Evolutionary conservation across 1,140 invertebrate species (phyloP), one percentile per base, ranked within the genome.

Genomic region (Drosophila lacteicornis): DNA sequence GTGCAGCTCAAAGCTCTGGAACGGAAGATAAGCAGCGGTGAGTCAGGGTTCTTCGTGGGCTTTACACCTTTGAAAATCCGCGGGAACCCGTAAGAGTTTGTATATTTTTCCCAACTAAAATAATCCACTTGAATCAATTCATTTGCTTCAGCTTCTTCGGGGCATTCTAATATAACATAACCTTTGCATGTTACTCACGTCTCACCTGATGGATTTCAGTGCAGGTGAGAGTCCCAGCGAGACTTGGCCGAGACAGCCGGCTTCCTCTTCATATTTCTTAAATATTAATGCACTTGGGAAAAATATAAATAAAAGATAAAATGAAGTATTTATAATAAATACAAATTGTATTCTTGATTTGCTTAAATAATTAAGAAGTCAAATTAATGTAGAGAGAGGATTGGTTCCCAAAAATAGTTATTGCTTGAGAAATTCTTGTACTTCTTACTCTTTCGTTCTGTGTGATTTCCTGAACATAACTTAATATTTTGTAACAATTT

Each of bases 101-200:
- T 13, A 53, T 15, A 19, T 6, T 51, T 60, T 51, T 50, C 13
- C 12, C 9, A 38, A 15, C 17, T 22, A 3, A 19, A 13, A 22
- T 13, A 38, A 22, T 12, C 13, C 19, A 7, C 6, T 58, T 30
- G 12, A 27, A 25, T 19, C 22, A 45, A 42, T 33, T 3, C 13
- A 7, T 46, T 27, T 38, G 58, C n/a, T 30, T 47, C 1, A 15
- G 13, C 7, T 38, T 49, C 6, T 19, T n/a, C 12, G 47, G 4
- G 22, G 5, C 1, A 12, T 9, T 60, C 33, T 17, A 42, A 59
- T 47, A 59, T 63, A 38, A 36, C 19, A 2, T 30, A 47, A 36
- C 13, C 13, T 69, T 83, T 51, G 56, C 57, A 85, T 79, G 49
- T 67, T 53, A 50, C 71, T 74, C 68, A 78, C 78, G 82, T 80